Percentiles rank a stretch among this genome's conserved stretches.
Evolutionary conservation across 2,797 vertebrate species (phyloP).

Genomic region (Crenichthys baileyi): DNA sequence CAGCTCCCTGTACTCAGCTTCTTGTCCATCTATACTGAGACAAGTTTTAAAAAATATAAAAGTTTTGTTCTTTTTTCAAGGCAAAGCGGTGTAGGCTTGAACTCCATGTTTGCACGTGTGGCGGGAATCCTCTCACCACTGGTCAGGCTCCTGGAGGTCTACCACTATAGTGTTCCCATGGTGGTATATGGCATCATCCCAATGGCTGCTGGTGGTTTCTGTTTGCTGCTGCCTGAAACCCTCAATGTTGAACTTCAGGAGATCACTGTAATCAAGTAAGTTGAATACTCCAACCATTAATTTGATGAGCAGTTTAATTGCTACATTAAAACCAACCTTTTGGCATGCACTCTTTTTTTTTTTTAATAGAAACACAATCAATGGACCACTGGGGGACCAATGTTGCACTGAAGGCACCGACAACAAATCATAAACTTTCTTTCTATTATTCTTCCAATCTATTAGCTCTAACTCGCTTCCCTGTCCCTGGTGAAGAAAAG

Average conservation of each 20-base stretch:
- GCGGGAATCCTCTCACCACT: conserved; percentile 80
- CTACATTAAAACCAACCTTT: not conserved
- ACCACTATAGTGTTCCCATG: conserved; percentile 79
- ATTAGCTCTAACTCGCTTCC: not conserved
- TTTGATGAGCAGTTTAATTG: not conserved
- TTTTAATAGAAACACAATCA: not conserved
- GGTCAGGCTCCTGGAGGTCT: conserved; percentile 75
- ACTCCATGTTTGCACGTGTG: conserved; percentile 76
- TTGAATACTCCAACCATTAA: not conserved
- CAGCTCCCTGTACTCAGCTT: no score
- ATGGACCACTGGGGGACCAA: not conserved
- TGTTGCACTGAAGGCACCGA: not conserved
- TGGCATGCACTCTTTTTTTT: not conserved
- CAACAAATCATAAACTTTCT: conserved; percentile 7
- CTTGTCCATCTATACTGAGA: not conserved
- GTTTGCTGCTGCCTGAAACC: conserved; percentile 85
- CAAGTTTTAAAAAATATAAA: not conserved
- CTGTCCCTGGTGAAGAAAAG: not conserved
- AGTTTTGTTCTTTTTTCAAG: conserved; percentile 56
- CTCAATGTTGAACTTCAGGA: conserved; percentile 77
- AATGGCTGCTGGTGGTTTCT: conserved; percentile 69
- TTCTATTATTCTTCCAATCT: not conserved
- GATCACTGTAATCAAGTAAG: conserved; percentile 52
- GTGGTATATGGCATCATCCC: conserved; percentile 76
- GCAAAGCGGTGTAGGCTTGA: conserved; percentile 82